Base-by-base conservation (phyloP, 2,797 vertebrate genomes). In the Semotilus atromaculatus region DNA sequence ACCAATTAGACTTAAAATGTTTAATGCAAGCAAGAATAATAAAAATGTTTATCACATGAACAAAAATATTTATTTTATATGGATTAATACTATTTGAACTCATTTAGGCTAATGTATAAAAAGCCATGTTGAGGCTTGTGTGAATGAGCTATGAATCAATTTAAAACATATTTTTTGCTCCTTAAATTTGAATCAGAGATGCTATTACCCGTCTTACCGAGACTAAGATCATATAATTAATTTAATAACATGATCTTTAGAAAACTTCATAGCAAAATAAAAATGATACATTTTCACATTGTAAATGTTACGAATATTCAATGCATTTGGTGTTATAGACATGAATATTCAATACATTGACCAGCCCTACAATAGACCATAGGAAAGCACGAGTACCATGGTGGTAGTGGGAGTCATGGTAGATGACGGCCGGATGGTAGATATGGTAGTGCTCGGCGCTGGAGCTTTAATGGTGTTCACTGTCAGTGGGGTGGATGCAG, bases 341-440 rank as follows among this genome's bases (percentile, higher is more conserved):
- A 7, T 64, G 26, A 29, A n/a, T 26, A n/a, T 26, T 43, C 13
- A 43, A 43, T 26, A 26, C 3, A 40, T 40, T 7, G 23, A 43
- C 36, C 11, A 81, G 45, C 9, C 26, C 11, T 51, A 23, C 29
- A 38, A 18, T 13, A 45, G 45, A 40, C 18, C 38, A 58, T 18
- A 71, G 16, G 53, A 51, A 70, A 0, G 48, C 90, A 91, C 0
- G 88, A 29, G 75, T 91, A 95, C 93, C 93, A 93, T 81, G 10
- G 93, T 89, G 81, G 93, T 86, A 86, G 89, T 88, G 74, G 90
- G 90, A 88, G 93, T 92, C 84, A 92, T 91, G 84, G 89, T 77
- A 85, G 90, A 79, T 80, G 90, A 92, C 0, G 96, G 94, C 70
- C 94, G 90, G 88, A 94, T 91, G 91, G 93, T 85, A 89, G 95